A percentile compares a stretch with the other conserved stretches of the same genome.
These are phyloP conservation scores for Polyommatus icarus DNA, from an alignment of 2,888 invertebrate genomes.

Conservation along the genomic window DNA sequence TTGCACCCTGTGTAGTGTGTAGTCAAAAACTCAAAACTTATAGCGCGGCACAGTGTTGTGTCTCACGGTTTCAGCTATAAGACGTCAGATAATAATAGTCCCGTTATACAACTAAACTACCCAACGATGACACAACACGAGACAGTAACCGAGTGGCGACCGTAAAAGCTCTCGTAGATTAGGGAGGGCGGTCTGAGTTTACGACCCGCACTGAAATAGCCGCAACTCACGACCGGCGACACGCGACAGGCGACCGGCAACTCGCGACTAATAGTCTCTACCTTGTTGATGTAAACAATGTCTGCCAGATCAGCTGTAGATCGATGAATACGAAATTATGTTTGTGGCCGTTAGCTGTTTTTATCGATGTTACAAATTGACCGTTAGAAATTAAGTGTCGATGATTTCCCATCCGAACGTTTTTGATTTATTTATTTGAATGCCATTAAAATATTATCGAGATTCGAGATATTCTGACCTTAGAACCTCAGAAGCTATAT, in stretches of 20 bases:
- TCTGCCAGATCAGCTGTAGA: too few species aligned
- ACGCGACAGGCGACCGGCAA: background rate
- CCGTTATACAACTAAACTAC: background rate
- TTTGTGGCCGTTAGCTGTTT: background rate
- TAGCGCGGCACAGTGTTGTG: too few species aligned
- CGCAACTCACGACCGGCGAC: background rate
- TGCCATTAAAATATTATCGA: background rate
- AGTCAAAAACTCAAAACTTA: too few species aligned
- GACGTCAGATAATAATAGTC: background rate
- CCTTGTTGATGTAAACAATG: too few species aligned
- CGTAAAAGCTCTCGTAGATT: slow-evolving; percentile 6
- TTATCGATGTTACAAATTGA: background rate
- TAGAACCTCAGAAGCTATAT: background rate
- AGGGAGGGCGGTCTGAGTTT: background rate
- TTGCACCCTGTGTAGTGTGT: too few species aligned
- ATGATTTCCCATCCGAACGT: background rate
- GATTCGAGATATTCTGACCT: background rate
- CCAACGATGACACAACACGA: background rate
- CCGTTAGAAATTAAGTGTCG: background rate
- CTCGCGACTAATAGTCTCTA: background rate
- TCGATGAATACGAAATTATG: too few species aligned
- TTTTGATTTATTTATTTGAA: background rate
- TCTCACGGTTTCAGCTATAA: background rate
- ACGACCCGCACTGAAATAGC: background rate
- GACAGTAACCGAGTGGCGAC: background rate